These are phyloP conservation scores for Sycobia sp. DNA, from an alignment of 1,140 invertebrate genomes.

Conservation along the genomic window DNA sequence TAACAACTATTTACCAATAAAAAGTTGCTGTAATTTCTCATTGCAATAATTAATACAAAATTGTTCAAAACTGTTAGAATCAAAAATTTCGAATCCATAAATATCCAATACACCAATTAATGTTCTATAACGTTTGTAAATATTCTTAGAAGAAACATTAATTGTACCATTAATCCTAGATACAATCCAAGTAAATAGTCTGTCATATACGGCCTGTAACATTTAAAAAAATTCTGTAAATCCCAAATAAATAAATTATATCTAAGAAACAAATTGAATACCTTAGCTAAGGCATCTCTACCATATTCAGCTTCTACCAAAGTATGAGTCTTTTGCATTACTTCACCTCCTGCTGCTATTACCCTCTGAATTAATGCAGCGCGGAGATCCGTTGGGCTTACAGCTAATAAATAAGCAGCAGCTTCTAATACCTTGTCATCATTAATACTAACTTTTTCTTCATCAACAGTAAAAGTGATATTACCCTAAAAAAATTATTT, in stretches of 20 bases:
- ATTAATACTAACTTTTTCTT: constrained; percentile 70
- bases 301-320: constrained; percentile 84
- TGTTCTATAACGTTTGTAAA: constrained; percentile 71
- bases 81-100: constrained; percentile 97
- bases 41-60: constrained; percentile 97
- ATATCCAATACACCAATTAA: constrained; percentile 96
- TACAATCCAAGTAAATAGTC: constrained; percentile 92
- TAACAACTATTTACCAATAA: constrained; percentile 83
- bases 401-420: constrained; percentile 74
- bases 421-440: constrained; percentile 66
- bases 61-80: constrained; percentile 93
- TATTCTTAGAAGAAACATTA: constrained; percentile 64
- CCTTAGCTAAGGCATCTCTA: constrained; percentile 92
- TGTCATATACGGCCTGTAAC: constrained; percentile 83
- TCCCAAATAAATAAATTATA: constrained; percentile 1
- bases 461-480: constrained; percentile 70
- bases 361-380: constrained; percentile 82
- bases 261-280: constrained; percentile 41
- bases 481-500: constrained; percentile 68
- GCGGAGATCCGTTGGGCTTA: constrained; percentile 74
- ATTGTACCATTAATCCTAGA: constrained; percentile 86
- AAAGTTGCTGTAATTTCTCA: constrained; percentile 94
- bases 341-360: constrained; percentile 91
- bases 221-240: constrained; percentile 23
- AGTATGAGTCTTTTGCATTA: constrained; percentile 91